Evolutionary conservation across 2,888 invertebrate species (phyloP), one percentile per base, ranked within the genome.

Genomic region (Gymnoscelis rufifasciata): DNA sequence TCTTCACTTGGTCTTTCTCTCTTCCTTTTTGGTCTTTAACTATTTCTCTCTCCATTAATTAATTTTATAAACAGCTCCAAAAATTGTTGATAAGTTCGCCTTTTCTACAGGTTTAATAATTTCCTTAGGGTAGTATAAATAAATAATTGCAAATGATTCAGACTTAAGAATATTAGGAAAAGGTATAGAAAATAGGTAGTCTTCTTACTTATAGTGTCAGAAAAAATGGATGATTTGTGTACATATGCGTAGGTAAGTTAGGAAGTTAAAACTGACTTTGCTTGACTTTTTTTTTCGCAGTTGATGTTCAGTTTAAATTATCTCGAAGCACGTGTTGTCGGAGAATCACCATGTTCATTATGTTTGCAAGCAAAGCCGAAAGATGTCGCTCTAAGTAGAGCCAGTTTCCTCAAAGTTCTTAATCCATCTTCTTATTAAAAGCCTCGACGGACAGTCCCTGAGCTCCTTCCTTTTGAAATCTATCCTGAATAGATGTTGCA

Each of bases 341-440:
- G n/a, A n/a, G n/a, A n/a, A n/a, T n/a, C n/a, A n/a, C n/a, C n/a
- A n/a, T n/a, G n/a, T n/a, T n/a, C 19, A 19, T 5, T 5, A 19
- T 19, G 19, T 19, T 19, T 33, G n/a, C 14, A 33, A 33, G 31
- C 14, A 14, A 33, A 14, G 31, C 14, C 14, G 1, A 3, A 8
- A 29, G 4, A n/a, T 33, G 14, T 33, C 6, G 15, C 2, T 15
- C 7, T 27, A 38, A 3, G 43, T 40, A 0, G 31, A 24, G n/a
- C 45, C 40, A 5, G 43, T 31, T 8, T 26, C 36, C 11, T 48
- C 47, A 11, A 48, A 48, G 0, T 36, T 35, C 43, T 19, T 43
- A 8, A 48, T 29, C 47, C 47, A 48, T 7, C 28, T 39, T 26
- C n/a, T 43, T 7, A 48, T 48, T 10, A 48, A 3, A 7, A 39